Evolutionary conservation across 2,888 invertebrate genomes (phyloP).

Genomic region (Leptothorax acervorum): DNA sequence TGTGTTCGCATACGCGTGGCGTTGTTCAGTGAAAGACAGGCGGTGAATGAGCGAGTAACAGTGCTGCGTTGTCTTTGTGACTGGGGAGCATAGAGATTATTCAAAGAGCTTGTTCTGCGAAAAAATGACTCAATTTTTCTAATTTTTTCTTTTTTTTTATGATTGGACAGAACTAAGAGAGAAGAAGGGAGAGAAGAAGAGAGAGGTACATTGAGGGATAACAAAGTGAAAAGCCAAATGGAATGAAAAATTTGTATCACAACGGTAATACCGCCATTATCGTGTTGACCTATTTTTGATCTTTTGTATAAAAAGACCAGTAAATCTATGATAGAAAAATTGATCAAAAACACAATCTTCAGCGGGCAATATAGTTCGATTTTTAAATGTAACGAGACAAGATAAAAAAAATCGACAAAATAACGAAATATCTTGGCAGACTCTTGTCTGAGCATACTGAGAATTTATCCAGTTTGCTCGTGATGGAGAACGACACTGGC

Average conservation of each 20-base stretch:
- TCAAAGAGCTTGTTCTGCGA: conserved; percentile 32
- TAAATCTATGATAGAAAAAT: conserved; percentile 1
- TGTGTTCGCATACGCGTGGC: conserved; percentile 6
- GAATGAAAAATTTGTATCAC: conserved; percentile 21
- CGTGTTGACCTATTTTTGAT: neutral
- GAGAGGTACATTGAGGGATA: neutral
- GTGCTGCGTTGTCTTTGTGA: conserved; percentile 38
- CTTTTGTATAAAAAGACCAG: neutral
- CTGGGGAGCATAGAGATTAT: conserved; percentile 30
- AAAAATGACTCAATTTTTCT: conserved; percentile 1
- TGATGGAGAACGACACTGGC: conserved; percentile 46
- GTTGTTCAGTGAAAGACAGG: conserved; percentile 70
- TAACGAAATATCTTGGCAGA: conserved; percentile 29
- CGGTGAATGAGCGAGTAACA: neutral
- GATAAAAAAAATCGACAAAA: conserved; percentile 13
- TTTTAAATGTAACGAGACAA: conserved; percentile 3
- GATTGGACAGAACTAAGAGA: neutral
- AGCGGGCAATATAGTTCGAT: neutral
- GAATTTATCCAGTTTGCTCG: conserved; percentile 39
- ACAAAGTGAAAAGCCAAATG: neutral
- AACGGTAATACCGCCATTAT: neutral
- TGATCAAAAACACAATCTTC: neutral
- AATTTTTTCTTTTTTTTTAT: conserved; percentile 1
- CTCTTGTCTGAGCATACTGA: neutral
- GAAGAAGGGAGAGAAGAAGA: neutral